These are phyloP conservation scores for Oscheius sp. DNA, from an alignment of 2,888 invertebrate species.

Conservation along the genomic window DNA sequence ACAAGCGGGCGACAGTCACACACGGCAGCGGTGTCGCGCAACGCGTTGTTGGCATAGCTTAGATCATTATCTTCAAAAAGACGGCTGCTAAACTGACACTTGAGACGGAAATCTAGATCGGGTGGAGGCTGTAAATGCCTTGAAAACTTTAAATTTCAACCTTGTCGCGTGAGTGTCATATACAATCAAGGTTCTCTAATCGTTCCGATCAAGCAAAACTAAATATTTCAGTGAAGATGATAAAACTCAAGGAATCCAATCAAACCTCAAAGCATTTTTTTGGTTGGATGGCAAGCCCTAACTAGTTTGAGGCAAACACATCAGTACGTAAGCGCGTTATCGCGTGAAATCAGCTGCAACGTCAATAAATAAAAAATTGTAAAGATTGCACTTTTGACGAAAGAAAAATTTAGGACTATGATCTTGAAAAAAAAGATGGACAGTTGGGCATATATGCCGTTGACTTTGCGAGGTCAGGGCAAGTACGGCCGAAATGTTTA, in stretches of 20 bases:
- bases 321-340: too few species aligned
- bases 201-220: too few species aligned
- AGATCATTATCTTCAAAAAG: slow-evolving; percentile 26
- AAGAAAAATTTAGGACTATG: neutral
- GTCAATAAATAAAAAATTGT: too few species aligned
- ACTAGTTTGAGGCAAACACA: too few species aligned
- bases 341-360: too few species aligned
- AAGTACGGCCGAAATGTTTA: slow-evolving; percentile 23
- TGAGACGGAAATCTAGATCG: slow-evolving; percentile 5
- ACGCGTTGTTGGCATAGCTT: slow-evolving; percentile 27
- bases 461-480: slow-evolving; percentile 23
- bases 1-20: neutral
- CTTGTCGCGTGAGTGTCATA: neutral
- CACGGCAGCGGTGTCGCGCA: slow-evolving; percentile 13
- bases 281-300: too few species aligned
- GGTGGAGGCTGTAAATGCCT: slow-evolving; percentile 1
- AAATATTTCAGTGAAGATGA: too few species aligned
- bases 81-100: slow-evolving; percentile 21
- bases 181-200: too few species aligned
- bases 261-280: too few species aligned
- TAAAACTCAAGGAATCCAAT: too few species aligned
- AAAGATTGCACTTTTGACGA: neutral
- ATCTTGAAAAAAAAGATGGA: neutral
- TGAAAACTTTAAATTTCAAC: too few species aligned
- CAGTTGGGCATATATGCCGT: slow-evolving; percentile 19